These are phyloP conservation scores for Caenorhabditis panamensis DNA, from an alignment of 2,888 invertebrate genomes.

Conservation along the genomic window DNA sequence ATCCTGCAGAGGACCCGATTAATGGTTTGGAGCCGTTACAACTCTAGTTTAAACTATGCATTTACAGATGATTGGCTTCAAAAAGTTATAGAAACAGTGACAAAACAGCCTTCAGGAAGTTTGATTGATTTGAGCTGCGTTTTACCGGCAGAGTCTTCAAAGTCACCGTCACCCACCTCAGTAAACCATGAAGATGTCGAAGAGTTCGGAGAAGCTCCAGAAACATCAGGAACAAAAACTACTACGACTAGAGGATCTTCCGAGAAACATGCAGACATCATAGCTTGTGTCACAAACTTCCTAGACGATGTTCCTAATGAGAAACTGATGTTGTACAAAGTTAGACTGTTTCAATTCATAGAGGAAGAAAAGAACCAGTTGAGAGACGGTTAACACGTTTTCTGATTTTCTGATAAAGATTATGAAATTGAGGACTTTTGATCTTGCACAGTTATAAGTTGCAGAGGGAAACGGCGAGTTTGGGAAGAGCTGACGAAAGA, in stretches of 20 bases:
- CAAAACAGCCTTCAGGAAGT: slow-evolving; percentile 2
- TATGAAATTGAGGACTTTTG: background rate
- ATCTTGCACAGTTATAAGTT: background rate
- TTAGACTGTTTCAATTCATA: slow-evolving; percentile 49
- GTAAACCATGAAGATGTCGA: background rate
- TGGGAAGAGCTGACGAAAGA: background rate
- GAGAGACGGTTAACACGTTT: background rate
- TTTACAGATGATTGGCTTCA: slow-evolving; percentile 46
- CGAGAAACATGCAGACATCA: slow-evolving; percentile 41
- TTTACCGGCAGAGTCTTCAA: background rate
- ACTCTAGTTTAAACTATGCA: background rate
- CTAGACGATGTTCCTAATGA: slow-evolving; percentile 42
- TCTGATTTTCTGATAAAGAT: background rate
- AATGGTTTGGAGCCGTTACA: slow-evolving; percentile 2
- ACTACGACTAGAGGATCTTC: slow-evolving; percentile 4
- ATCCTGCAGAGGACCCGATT: slow-evolving; percentile 8
- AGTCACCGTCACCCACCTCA: background rate
- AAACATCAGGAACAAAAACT: background rate
- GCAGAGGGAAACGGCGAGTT: background rate
- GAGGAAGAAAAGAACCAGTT: slow-evolving; percentile 37
- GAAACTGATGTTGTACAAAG: slow-evolving; percentile 48
- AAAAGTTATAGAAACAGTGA: slow-evolving; percentile 44
- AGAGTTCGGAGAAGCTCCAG: background rate
- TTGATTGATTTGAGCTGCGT: slow-evolving; percentile 7
- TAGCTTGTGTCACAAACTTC: slow-evolving; percentile 35